A percentile compares a stretch with the other conserved stretches of the same genome.
Conservation (phyloP, 2,797 vertebrate genomes). For the Hirundo rustica region DNA sequence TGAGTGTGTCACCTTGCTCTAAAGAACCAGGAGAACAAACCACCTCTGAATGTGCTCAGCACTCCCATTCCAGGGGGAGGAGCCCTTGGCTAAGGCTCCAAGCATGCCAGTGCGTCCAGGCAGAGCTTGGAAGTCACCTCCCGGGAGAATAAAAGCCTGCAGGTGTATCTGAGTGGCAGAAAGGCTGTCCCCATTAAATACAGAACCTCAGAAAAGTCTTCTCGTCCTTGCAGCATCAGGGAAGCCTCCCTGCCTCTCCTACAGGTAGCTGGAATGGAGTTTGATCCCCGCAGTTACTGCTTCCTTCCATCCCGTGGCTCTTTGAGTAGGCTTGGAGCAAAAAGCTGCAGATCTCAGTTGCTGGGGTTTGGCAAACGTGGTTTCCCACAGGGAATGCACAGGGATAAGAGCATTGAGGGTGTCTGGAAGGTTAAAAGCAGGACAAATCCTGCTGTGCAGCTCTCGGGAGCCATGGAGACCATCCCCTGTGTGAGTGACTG, state of each 20-base stretch:
- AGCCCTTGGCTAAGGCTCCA: not conserved
- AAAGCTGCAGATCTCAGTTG: not conserved
- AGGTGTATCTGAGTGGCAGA: not conserved
- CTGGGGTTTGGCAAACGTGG: not conserved
- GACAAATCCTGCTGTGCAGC: not conserved
- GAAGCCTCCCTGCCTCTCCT: not conserved
- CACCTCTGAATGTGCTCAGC: not conserved
- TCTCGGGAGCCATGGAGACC: fast-evolving
- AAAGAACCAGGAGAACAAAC: not conserved
- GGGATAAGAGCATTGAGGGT: not conserved
- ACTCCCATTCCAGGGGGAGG: not conserved
- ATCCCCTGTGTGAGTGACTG: not conserved
- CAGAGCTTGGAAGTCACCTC: not conserved
- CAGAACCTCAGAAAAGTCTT: not conserved
- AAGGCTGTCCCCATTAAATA: not conserved
- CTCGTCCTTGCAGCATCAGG: not conserved
- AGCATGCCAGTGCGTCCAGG: not conserved
- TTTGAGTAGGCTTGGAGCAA: not conserved
- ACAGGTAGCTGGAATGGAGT: not conserved
- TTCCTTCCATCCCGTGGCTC: not conserved
- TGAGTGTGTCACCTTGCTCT: not conserved
- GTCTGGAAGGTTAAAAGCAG: not conserved
- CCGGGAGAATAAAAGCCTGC: not conserved
- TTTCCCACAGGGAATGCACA: not conserved
- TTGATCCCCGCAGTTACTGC: fast-evolving